These are phyloP conservation scores for Heterocephalus glaber DNA, from an alignment of 2,113 vertebrate genomes.

Conservation along the genomic window DNA sequence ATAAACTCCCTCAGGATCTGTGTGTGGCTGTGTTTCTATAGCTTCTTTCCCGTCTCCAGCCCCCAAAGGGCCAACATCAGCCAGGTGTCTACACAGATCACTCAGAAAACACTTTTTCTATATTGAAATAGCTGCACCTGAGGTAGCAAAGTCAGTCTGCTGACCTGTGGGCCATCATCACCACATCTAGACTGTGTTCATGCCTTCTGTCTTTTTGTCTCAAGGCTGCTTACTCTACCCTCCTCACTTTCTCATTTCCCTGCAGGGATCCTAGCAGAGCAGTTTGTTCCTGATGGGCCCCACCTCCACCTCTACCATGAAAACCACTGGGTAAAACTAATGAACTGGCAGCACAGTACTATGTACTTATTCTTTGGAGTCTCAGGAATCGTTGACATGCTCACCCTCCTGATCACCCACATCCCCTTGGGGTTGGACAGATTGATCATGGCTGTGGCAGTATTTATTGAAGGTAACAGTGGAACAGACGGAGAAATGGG, in stretches of 20 bases:
- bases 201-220: too few relatives aligned
- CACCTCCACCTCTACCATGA: slow-evolving; percentile 89
- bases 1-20: not conserved
- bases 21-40: not conserved
- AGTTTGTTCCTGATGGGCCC: slow-evolving; percentile 95
- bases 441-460: slow-evolving; percentile 87
- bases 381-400: slow-evolving; percentile 87
- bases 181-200: rapidly evolving
- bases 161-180: rapidly evolving
- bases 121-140: not conserved
- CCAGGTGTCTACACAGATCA: not conserved
- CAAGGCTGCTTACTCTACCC: rapidly evolving
- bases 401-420: slow-evolving; percentile 74
- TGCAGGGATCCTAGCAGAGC: slow-evolving; percentile 95
- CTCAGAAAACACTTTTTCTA: not conserved
- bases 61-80: not conserved
- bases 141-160: not conserved
- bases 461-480: slow-evolving; percentile 92
- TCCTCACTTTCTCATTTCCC: not conserved
- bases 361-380: slow-evolving; percentile 97
- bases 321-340: slow-evolving; percentile 91
- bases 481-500: not conserved
- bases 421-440: slow-evolving; percentile 89
- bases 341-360: slow-evolving; percentile 99
- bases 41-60: not conserved